Percentiles rank a stretch among this genome's conserved stretches.
Evolutionary conservation across 1,140 invertebrate species (phyloP).

Genomic region (Oryzaephilus surinamensis): DNA sequence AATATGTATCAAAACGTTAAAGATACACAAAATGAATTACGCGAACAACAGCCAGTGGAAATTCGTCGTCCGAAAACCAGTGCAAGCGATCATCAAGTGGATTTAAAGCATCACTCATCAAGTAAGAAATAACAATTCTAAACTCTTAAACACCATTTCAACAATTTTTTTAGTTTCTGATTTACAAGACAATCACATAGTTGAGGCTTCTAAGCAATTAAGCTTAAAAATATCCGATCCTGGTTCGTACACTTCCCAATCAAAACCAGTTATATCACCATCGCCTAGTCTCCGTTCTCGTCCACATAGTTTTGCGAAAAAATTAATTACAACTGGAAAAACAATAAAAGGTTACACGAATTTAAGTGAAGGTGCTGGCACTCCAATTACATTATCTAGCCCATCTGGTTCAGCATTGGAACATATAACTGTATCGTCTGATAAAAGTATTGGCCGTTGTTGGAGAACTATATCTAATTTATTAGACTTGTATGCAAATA

Average conservation of each 20-base stretch:
- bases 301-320: slow-evolving; percentile 79
- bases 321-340: slow-evolving; percentile 70
- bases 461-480: slow-evolving; percentile 92
- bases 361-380: slow-evolving; percentile 55
- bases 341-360: slow-evolving; percentile 56
- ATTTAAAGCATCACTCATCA: slow-evolving; percentile 27
- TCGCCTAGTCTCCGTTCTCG: slow-evolving; percentile 56
- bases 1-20: slow-evolving; percentile 97
- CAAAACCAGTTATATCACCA: slow-evolving; percentile 42
- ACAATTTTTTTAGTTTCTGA: slow-evolving; percentile 46
- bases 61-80: slow-evolving; percentile 31
- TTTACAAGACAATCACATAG: slow-evolving; percentile 41
- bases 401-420: slow-evolving; percentile 49
- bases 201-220: slow-evolving; percentile 30
- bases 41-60: slow-evolving; percentile 47
- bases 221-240: slow-evolving; percentile 31
- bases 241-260: slow-evolving; percentile 26
- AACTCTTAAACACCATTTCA: not conserved
- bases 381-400: slow-evolving; percentile 54
- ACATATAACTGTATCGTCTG: slow-evolving; percentile 41
- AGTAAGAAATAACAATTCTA: slow-evolving; percentile 14
- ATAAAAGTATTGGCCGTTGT: slow-evolving; percentile 53
- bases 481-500: slow-evolving; percentile 84
- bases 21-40: slow-evolving; percentile 83
- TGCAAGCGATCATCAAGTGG: slow-evolving; percentile 27